These are phyloP conservation scores for Cotesia glomerata DNA, from an alignment of 1,140 invertebrate genomes.

Conservation along the genomic window DNA sequence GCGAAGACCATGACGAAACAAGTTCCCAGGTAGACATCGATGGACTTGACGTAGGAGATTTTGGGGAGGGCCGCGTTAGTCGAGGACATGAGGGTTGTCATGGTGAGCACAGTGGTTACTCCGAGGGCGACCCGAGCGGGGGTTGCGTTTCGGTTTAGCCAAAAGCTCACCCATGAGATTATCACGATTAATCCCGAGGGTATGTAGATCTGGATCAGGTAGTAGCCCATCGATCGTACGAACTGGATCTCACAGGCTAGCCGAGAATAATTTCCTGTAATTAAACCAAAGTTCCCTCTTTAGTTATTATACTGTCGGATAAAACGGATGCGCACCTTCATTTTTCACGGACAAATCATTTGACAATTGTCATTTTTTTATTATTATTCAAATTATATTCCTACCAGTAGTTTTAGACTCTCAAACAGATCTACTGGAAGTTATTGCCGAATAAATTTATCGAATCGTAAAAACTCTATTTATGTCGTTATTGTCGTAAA, in stretches of 20 bases:
- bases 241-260: slow-evolving; percentile 97
- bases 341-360: no score
- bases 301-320: not conserved
- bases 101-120: slow-evolving; percentile 96
- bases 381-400: not conserved
- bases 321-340: no score
- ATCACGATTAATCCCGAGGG: slow-evolving; percentile 98
- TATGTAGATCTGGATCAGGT: slow-evolving; percentile 99
- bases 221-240: slow-evolving; percentile 97
- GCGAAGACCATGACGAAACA: slow-evolving; percentile 99
- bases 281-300: slow-evolving; percentile 20
- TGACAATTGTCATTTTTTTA: not conserved
- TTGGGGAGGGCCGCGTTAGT: slow-evolving; percentile 97
- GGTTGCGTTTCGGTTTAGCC: slow-evolving; percentile 93
- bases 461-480: slow-evolving; percentile 5
- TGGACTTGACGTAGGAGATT: slow-evolving; percentile 98
- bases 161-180: slow-evolving; percentile 98
- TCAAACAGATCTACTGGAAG: not conserved
- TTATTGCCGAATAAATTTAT: slow-evolving; percentile 20
- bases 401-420: not conserved
- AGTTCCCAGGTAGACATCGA: slow-evolving; percentile 96
- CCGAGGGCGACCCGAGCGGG: slow-evolving; percentile 95
- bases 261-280: slow-evolving; percentile 94
- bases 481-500: not conserved
- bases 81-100: slow-evolving; percentile 98